A percentile compares a stretch with the other conserved stretches of the same genome.
These are phyloP conservation scores for Mobula hypostoma DNA, from an alignment of 2,113 vertebrate species.

Conservation along the genomic window DNA sequence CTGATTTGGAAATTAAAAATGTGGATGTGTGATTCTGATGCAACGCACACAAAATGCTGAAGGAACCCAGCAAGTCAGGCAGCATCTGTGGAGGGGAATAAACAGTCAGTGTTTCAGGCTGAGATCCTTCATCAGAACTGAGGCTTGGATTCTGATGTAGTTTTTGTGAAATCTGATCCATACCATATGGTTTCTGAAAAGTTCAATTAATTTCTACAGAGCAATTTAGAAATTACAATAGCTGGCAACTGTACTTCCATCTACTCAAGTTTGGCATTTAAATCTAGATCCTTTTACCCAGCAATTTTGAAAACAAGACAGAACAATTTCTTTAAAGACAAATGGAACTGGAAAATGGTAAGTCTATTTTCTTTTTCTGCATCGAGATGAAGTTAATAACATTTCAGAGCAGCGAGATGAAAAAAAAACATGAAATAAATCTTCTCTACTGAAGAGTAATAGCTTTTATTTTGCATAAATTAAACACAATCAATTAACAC, in stretches of 20 bases:
- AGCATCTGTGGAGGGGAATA: too few species aligned
- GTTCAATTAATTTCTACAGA: not conserved
- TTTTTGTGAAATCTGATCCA: not conserved
- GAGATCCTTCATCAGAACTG: too few species aligned
- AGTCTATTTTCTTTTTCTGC: conserved; percentile 7
- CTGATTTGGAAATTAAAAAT: not conserved
- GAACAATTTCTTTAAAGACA: not conserved
- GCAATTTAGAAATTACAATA: too few species aligned
- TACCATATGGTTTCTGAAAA: not conserved
- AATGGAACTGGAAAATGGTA: not conserved
- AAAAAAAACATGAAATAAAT: not conserved
- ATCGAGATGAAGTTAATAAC: not conserved
- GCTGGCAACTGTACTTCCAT: not conserved
- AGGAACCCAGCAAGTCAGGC: too few species aligned
- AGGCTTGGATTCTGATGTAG: not conserved
- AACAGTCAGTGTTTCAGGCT: too few species aligned
- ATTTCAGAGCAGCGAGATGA: not conserved
- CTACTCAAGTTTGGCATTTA: not conserved
- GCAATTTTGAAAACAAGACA: not conserved
- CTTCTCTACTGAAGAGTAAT: not conserved
- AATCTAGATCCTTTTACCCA: not conserved
- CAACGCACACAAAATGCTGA: too few species aligned
- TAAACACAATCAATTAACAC: not conserved
- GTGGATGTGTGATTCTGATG: too few species aligned
- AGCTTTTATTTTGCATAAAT: not conserved